phyloP scores from a whole-genome alignment of 2,888 invertebrate genomes.

The Serrognathus titanus region DNA sequence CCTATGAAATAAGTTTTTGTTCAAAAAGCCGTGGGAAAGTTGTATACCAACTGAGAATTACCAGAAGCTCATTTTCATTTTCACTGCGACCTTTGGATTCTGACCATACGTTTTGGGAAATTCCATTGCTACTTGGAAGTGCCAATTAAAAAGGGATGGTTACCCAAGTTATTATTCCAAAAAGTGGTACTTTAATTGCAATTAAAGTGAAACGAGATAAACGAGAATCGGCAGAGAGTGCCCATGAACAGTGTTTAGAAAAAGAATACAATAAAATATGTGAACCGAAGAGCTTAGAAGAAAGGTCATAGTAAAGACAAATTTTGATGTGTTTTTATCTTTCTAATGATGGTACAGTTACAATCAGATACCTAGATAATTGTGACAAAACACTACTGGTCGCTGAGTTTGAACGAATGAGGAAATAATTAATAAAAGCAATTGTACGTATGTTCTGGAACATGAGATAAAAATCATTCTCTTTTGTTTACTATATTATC shows the following conservation, averaged over 20 bases:
- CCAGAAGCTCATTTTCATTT: conserved; percentile 14
- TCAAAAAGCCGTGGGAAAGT: conserved; percentile 13
- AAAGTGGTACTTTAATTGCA: not conserved
- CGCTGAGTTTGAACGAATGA: conserved; percentile 11
- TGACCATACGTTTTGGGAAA: conserved; percentile 10
- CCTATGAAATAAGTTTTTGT: conserved; percentile 8
- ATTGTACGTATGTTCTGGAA: conserved; percentile 11
- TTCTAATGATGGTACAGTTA: conserved; percentile 13
- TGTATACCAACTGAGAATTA: conserved; percentile 7
- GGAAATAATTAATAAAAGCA: conserved; percentile 11
- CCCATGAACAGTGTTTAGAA: conserved; percentile 7
- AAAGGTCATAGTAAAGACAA: conserved; percentile 4
- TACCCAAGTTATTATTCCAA: conserved; percentile 1
- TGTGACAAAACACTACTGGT: not conserved
- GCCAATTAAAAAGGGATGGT: conserved; percentile 3
- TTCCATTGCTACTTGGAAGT: conserved; percentile 10
- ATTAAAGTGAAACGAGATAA: not conserved
- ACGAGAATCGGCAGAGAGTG: not conserved
- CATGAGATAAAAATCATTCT: conserved; percentile 12
- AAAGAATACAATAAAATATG: conserved; percentile 11
- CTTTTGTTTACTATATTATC: conserved; percentile 5
- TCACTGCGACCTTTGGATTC: conserved; percentile 13
- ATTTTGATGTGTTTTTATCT: conserved; percentile 10
- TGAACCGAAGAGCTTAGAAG: too few species aligned
- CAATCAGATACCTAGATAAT: conserved; percentile 13